Conservation (phyloP, 2,113 vertebrate species). For the Aptenodytes patagonicus region DNA sequence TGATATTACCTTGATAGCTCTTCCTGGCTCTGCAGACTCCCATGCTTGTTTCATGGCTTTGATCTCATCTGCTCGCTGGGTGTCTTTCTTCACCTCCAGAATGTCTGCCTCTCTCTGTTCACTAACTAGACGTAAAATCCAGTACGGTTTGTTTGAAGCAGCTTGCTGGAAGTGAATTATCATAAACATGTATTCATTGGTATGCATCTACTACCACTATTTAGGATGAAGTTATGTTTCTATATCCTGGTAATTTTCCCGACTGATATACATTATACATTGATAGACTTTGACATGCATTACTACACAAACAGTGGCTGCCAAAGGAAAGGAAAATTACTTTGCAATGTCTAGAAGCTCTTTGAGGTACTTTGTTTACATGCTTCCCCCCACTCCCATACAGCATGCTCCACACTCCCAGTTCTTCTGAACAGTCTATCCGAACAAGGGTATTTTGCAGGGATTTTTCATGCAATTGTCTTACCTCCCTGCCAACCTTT, state of each 20-base stretch:
- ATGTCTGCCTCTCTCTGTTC: conserved; percentile 72
- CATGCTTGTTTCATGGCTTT: conserved; percentile 87
- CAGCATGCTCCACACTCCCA: not conserved
- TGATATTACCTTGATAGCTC: conserved; percentile 80
- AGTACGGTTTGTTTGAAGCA: conserved; percentile 76
- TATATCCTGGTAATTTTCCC: not conserved
- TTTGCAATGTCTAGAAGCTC: not conserved
- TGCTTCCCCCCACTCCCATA: not conserved
- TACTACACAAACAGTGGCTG: not conserved
- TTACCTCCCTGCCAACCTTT: not conserved
- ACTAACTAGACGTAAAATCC: conserved; percentile 80
- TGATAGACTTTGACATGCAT: not conserved
- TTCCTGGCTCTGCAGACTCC: conserved; percentile 85
- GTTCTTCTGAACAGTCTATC: not conserved
- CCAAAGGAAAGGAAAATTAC: not conserved
- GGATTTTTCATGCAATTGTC: not conserved
- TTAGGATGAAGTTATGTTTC: not conserved
- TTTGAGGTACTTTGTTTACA: not conserved
- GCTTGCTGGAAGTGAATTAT: conserved; percentile 46
- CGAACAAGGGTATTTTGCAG: not conserved
- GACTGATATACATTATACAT: not conserved
- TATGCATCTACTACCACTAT: not conserved
- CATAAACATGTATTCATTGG: not conserved
- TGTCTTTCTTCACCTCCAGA: conserved; percentile 83
- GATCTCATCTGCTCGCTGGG: conserved; percentile 81